Evolutionary conservation across 2,113 vertebrate species (phyloP).

Genomic region (Xyliphius kryptos): DNA sequence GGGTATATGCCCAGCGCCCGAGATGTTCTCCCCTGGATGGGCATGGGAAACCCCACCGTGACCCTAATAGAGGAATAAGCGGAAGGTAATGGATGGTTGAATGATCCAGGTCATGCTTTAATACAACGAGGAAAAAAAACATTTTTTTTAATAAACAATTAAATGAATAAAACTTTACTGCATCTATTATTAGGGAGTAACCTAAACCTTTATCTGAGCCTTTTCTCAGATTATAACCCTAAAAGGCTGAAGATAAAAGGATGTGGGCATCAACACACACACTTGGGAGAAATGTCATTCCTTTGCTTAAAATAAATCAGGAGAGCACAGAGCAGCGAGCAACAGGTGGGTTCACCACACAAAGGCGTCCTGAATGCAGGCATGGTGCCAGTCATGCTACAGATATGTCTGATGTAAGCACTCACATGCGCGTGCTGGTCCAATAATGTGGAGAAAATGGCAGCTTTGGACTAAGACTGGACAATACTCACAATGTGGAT

Average conservation of each 20-base stretch:
- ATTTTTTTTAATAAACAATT: neutral
- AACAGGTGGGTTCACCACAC: slow-evolving; percentile 65
- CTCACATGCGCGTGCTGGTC: neutral
- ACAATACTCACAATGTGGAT: neutral
- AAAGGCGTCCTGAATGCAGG: slow-evolving; percentile 49
- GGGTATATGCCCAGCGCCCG: no score
- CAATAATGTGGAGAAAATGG: neutral
- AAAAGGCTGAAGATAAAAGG: slow-evolving; percentile 42
- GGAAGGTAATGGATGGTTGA: no score
- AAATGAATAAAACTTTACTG: neutral
- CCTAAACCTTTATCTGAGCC: neutral
- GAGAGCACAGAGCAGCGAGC: slow-evolving; percentile 44
- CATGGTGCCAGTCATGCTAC: slow-evolving; percentile 13
- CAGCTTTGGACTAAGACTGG: neutral
- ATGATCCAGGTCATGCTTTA: no score
- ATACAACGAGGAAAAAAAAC: neutral
- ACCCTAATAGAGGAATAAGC: no score
- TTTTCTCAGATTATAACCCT: slow-evolving; percentile 1
- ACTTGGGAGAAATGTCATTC: slow-evolving; percentile 60
- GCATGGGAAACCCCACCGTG: no score
- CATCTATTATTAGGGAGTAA: neutral
- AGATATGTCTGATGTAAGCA: slow-evolving; percentile 27
- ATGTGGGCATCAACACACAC: slow-evolving; percentile 48
- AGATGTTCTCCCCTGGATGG: no score
- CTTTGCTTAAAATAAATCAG: slow-evolving; percentile 67